These are phyloP conservation scores for Gasterosteus nipponicus DNA, from an alignment of 2,113 vertebrate genomes.

Conservation along the genomic window DNA sequence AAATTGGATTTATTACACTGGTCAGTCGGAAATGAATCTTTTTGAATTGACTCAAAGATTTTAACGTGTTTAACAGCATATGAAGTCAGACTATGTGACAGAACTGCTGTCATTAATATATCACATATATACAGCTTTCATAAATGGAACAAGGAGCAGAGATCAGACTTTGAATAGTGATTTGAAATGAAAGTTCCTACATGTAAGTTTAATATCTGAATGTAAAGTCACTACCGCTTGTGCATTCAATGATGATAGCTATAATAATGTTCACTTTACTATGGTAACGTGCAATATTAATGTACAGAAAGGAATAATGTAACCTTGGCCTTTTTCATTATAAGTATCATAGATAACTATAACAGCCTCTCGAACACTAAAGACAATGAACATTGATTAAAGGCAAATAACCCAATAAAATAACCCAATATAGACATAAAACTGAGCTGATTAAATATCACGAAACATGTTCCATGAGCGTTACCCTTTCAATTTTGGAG, in stretches of 20 bases:
- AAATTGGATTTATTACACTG: background rate
- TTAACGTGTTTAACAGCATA: background rate
- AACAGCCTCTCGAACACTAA: background rate
- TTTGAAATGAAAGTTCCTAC: conserved; percentile 17
- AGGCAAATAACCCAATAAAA: background rate
- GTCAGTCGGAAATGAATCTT: background rate
- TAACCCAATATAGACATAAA: background rate
- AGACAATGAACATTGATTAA: background rate
- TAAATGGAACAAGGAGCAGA: conserved; percentile 6
- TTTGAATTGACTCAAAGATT: background rate
- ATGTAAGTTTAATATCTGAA: conserved; percentile 22
- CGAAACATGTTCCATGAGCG: background rate
- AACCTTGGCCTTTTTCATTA: conserved; percentile 3
- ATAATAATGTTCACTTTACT: background rate
- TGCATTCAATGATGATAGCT: conserved; percentile 10
- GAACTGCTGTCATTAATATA: conserved; percentile 17
- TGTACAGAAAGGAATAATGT: background rate
- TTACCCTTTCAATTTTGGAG: conserved; percentile 5
- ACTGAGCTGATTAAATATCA: conserved; percentile 21
- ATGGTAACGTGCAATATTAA: background rate
- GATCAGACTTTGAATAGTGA: conserved; percentile 15
- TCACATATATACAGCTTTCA: background rate
- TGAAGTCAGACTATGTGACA: background rate
- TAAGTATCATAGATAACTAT: background rate
- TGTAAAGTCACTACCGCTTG: background rate